Base-by-base conservation (phyloP, 2,888 invertebrate genomes). In the Cheiracanthium punctorium region DNA sequence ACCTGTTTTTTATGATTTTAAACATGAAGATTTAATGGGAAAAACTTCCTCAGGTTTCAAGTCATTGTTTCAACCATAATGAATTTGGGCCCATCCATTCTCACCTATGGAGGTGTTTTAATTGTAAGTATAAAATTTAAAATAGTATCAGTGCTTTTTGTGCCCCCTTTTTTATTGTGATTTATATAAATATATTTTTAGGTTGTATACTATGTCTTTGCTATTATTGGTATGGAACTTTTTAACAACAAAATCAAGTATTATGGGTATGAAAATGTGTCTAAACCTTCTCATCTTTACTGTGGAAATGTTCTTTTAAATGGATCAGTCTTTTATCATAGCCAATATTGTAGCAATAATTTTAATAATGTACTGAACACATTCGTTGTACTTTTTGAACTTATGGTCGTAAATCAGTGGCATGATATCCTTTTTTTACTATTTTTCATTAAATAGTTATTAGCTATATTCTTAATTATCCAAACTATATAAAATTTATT, bases 371-470 rank as follows among this genome's bases (percentile, higher is more conserved):
- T 93, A 82, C 74, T 91, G 28, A 91, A 90, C 67, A 90, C 93
- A 5, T 90, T 93, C 82, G 92, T 93, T 1, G 89, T 92, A 1
- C 90, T 93, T 80, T 92, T 92, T 90, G 92, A 92, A 88, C 90
- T 93, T 41, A 92, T 91, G 72, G 92, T 93, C n/a, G 93, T 93
- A 79, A 93, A 93, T 89, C 93, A 93, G 89, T 93, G 93, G 93
- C 93, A 93, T 90, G 92, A 90, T 91, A 92, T 91, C 91, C 91
- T 92, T 91, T 90, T 79, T 67, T n/a, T n/a, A n/a, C n/a, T n/a
- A n/a, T n/a, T n/a, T n/a, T n/a, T n/a, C n/a, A n/a, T n/a, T n/a
- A n/a, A n/a, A n/a, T n/a, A n/a, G n/a, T n/a, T n/a, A n/a, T n/a
- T n/a, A n/a, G n/a, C n/a, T n/a, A n/a, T n/a, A n/a, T n/a, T n/a